Evolutionary conservation across 2,888 invertebrate genomes (phyloP).

Genomic region (Chloroclysta siterata): DNA sequence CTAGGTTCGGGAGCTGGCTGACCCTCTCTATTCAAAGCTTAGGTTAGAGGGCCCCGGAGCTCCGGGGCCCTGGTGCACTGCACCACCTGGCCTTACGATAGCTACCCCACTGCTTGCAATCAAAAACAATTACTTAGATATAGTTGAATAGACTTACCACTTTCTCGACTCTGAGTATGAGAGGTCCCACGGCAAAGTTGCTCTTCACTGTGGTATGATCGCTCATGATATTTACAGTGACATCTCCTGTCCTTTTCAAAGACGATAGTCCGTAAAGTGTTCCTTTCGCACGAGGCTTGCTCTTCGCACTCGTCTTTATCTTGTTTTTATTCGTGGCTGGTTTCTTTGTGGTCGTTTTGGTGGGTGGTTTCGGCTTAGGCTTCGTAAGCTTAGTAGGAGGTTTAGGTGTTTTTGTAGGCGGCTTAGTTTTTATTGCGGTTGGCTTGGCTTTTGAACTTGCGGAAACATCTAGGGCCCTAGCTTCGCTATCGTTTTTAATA

Average conservation of each 20-base stretch:
- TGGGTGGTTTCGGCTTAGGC: conserved; percentile 68
- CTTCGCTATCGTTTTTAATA: conserved; percentile 47
- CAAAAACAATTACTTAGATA: conserved; percentile 9
- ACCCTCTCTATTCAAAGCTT: too few species aligned
- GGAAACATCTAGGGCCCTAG: conserved; percentile 69
- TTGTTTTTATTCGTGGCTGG: conserved; percentile 67
- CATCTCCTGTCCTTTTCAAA: conserved; percentile 91
- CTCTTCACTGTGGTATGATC: conserved; percentile 93
- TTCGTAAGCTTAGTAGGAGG: conserved; percentile 64
- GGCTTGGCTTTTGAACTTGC: conserved; percentile 71
- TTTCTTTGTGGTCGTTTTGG: conserved; percentile 67
- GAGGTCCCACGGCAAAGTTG: conserved; percentile 91
- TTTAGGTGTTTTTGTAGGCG: conserved; percentile 56
- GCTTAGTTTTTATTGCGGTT: conserved; percentile 56
- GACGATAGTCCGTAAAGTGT: conserved; percentile 92
- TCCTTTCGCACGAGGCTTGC: conserved; percentile 88
- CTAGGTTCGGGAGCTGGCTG: too few species aligned
- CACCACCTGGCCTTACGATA: too few species aligned
- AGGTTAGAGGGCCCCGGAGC: too few species aligned
- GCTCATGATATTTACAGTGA: conserved; percentile 91
- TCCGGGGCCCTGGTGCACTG: too few species aligned
- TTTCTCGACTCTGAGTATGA: conserved; percentile 91
- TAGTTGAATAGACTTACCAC: conserved; percentile 77
- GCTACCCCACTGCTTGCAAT: background rate
- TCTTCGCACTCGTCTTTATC: conserved; percentile 74